Base-by-base conservation (phyloP, 2,113 vertebrate genomes). In the Bos indicus region DNA sequence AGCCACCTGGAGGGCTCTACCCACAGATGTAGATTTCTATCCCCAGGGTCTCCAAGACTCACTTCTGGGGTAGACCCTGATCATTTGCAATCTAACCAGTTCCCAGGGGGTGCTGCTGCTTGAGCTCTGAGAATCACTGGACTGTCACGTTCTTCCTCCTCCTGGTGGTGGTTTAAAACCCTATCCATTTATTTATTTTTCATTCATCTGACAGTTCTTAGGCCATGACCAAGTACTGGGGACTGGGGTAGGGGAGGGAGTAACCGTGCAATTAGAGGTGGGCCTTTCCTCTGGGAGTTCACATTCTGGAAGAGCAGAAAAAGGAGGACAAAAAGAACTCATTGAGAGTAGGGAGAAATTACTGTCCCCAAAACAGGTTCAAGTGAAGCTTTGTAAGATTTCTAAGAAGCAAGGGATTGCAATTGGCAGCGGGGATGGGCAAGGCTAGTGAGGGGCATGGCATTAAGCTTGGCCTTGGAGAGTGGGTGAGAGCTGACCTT, bases 201-300 rank as follows among this genome's bases (percentile, higher is more conserved):
- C 56, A 33, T 40, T 67, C 54, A 14, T 19, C 16, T 54, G 57
- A 93, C 36, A 46, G 9, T 56, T 30, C 89, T 15, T 77, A 26
- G 51, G 90, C 43, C 28, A 1, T n/a, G 7, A 25, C 56, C 5
- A 56, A 13, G 57, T 56, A 30, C 33, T 48, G 8, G 56, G 51
- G 78, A 67, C 62, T 87, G 16, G 40, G 25, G 19, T 48, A 1
- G 43, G 54, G 15, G 6, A 12, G 25, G 13, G 10, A 13, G 54
- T 21, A 10, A 15, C 33, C 1, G 3, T 36, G 16, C 30, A 12
- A 0, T 46, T 33, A 78, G 46, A 59, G 10, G 7, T 21, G 0
- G 62, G 40, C 52, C 60, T 95, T 88, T 52, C 23, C n/a, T 81
- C 43, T 56, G 5, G 46, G 46, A 81, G 14, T n/a, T 26, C 54